A percentile compares a stretch with the other conserved stretches of the same genome.
Conservation (phyloP, 2,888 invertebrate species). For the Scelioninae gen. 1 region DNA sequence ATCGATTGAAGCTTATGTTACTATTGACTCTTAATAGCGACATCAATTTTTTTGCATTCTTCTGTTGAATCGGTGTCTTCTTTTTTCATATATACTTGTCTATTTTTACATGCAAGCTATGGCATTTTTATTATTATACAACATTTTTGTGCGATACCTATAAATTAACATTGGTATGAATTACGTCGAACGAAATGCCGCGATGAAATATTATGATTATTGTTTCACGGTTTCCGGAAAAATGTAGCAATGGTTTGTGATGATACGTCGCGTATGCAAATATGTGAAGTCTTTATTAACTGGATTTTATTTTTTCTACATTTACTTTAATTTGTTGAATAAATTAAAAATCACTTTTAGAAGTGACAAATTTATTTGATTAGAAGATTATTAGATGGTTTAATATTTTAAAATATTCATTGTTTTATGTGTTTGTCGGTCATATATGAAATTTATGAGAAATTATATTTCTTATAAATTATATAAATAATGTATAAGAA, state of each 20-base stretch:
- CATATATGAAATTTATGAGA: too few species aligned
- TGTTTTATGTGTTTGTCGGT: too few species aligned
- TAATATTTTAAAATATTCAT: too few species aligned
- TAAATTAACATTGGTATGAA: constrained; percentile 66
- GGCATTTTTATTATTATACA: constrained; percentile 55
- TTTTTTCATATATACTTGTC: constrained; percentile 5
- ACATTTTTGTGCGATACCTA: constrained; percentile 58
- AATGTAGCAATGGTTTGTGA: constrained; percentile 25
- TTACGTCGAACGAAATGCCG: constrained; percentile 42
- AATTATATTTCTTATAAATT: too few species aligned
- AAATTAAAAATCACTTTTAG: too few species aligned
- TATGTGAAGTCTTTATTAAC: not conserved
- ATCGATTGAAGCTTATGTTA: constrained; percentile 49
- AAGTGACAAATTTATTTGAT: too few species aligned
- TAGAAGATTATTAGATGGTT: too few species aligned
- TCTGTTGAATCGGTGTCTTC: not conserved
- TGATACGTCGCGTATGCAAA: constrained; percentile 50
- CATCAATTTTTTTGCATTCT: not conserved
- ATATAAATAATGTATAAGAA: too few species aligned
- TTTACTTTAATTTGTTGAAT: too few species aligned
- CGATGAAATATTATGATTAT: constrained; percentile 56
- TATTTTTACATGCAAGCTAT: constrained; percentile 10
- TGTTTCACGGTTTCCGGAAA: constrained; percentile 39
- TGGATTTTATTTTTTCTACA: too few species aligned
- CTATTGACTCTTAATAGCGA: constrained; percentile 48